A percentile compares a stretch with the other conserved stretches of the same genome.
Conservation (phyloP, 2,888 invertebrate genomes). For the Prosapia bicincta region DNA sequence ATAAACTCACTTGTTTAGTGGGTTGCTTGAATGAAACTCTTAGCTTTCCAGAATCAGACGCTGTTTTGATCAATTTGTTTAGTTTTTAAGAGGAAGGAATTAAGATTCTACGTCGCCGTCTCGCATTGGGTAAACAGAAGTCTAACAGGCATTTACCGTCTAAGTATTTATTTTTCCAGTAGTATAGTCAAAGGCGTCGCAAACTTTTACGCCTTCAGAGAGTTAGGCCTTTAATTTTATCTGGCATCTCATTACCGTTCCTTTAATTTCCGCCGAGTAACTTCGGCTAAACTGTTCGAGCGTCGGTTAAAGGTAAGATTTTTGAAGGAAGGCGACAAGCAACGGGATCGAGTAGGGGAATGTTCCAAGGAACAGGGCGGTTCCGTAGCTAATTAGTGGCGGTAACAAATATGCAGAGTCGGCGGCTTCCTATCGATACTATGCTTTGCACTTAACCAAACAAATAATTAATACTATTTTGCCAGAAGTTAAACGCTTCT, state of each 20-base stretch:
- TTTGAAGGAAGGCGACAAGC: not conserved
- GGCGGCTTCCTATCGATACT: not conserved
- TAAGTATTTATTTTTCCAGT: not conserved
- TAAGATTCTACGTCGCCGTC: too few species aligned
- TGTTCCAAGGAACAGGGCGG: not conserved
- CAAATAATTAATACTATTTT: not conserved
- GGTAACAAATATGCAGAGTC: not conserved
- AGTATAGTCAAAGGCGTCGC: not conserved
- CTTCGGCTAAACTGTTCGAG: not conserved
- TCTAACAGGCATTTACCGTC: too few species aligned
- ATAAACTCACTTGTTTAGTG: too few species aligned
- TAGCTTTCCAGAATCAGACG: too few species aligned
- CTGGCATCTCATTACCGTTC: not conserved
- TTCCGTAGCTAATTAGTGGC: not conserved
- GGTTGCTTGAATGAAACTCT: too few species aligned
- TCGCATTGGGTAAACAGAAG: too few species aligned
- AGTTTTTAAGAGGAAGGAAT: too few species aligned
- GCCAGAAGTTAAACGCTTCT: not conserved
- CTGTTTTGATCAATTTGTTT: too few species aligned
- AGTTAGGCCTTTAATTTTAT: not conserved
- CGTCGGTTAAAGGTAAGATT: not conserved
- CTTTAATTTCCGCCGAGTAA: not conserved
- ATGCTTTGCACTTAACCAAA: not conserved
- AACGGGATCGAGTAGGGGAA: not conserved
- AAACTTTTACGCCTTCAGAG: not conserved